phyloP scores from a whole-genome alignment of 2,888 invertebrate species.

The Drosophila infuscata region DNA sequence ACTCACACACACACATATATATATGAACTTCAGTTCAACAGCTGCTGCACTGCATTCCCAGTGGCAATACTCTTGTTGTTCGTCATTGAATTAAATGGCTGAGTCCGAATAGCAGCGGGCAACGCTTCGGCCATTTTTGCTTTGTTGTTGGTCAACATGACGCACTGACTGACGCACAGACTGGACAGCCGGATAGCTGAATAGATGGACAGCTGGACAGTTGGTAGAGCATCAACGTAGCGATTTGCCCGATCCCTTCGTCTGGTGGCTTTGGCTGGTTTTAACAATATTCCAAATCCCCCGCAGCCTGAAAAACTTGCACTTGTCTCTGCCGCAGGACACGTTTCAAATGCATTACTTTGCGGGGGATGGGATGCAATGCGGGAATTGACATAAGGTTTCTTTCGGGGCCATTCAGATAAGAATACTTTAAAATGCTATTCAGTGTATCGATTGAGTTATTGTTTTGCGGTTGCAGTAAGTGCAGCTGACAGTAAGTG shows the following conservation, averaged over 20 bases:
- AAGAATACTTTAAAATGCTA: conserved; percentile 29
- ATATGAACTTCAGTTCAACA: conserved; percentile 42
- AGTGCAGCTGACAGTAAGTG: conserved; percentile 28
- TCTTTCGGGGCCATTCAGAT: conserved; percentile 13
- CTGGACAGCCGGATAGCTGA: conserved; percentile 5
- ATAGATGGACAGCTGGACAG: conserved; percentile 15
- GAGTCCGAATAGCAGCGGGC: conserved; percentile 47
- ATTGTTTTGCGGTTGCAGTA: conserved; percentile 42
- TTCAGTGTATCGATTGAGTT: conserved; percentile 49
- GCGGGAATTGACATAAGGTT: background rate
- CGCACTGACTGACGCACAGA: conserved; percentile 14
- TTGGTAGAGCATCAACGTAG: conserved; percentile 16
- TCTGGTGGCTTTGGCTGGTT: conserved; percentile 40
- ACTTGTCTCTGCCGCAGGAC: conserved; percentile 37
- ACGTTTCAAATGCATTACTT: conserved; percentile 25
- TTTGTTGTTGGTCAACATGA: conserved; percentile 37
- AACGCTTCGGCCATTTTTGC: conserved; percentile 35
- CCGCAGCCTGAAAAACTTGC: conserved; percentile 34
- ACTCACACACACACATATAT: conserved; percentile 13
- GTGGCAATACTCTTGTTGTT: conserved; percentile 69
- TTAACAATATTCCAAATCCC: conserved; percentile 38
- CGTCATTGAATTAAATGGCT: conserved; percentile 79
- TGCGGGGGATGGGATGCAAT: background rate
- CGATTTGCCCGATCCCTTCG: conserved; percentile 23
- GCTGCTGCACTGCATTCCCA: conserved; percentile 59